phyloP scores from a whole-genome alignment of 2,888 invertebrate genomes.

The Heliothis peltigera region DNA sequence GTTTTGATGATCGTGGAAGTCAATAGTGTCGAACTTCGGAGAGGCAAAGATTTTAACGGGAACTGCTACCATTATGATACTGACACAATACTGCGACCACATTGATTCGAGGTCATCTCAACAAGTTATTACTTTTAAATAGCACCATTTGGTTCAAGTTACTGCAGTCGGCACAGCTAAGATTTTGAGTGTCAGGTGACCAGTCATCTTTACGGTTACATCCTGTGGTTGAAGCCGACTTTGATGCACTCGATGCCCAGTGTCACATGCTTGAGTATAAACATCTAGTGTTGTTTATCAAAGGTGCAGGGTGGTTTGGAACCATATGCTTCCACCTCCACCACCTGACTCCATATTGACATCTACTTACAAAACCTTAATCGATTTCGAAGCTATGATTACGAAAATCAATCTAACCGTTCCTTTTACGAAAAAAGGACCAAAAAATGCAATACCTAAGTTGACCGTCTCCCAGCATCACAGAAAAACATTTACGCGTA shows the following conservation, averaged over 20 bases:
- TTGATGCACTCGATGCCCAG: conserved; percentile 47
- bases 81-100: too few relatives aligned
- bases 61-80: too few relatives aligned
- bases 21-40: too few relatives aligned
- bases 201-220: conserved; percentile 35
- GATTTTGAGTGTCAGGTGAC: conserved; percentile 26
- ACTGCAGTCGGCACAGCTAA: background rate
- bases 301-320: background rate
- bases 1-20: too few relatives aligned
- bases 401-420: too few relatives aligned
- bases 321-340: too few relatives aligned
- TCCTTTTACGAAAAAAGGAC: conserved; percentile 1
- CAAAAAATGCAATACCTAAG: conserved; percentile 11
- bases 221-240: conserved; percentile 50
- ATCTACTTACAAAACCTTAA: too few relatives aligned
- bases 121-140: conserved; percentile 2
- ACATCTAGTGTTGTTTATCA: conserved; percentile 5
- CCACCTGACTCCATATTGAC: too few relatives aligned
- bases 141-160: conserved; percentile 21
- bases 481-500: conserved; percentile 16
- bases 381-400: too few relatives aligned
- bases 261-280: conserved; percentile 20
- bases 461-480: background rate
- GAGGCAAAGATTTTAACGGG: too few relatives aligned
- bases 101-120: background rate